phyloP scores from a whole-genome alignment of 2,113 vertebrate genomes.

The Grammomys dolichurus region DNA sequence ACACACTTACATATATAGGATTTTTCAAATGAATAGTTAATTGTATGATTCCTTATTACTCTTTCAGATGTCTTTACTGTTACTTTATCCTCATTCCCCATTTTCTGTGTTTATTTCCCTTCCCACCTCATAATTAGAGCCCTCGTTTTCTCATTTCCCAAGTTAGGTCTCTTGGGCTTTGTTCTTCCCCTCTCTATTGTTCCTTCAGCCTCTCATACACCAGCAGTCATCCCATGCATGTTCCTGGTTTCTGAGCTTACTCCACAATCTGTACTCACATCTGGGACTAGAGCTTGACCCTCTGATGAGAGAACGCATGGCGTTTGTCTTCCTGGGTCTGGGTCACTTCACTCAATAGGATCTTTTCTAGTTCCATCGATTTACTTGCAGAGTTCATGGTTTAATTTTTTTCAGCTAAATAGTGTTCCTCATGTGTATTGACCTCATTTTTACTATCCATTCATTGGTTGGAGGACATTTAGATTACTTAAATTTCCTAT shows the following conservation, averaged over 20 bases:
- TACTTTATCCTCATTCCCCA: no score
- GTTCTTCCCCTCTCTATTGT: not conserved
- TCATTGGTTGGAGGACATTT: not conserved
- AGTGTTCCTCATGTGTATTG: no score
- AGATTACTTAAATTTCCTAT: not conserved
- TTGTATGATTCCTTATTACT: not conserved
- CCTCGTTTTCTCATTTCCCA: not conserved
- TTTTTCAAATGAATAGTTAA: not conserved
- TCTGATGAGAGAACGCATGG: not conserved
- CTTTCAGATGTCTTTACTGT: not conserved
- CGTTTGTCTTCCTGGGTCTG: not conserved
- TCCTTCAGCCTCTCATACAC: rapidly evolving
- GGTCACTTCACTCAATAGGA: not conserved
- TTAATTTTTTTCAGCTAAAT: not conserved
- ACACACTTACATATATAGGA: not conserved
- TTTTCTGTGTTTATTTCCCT: not conserved
- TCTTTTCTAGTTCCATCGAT: not conserved
- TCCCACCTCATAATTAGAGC: no score
- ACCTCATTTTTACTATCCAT: not conserved
- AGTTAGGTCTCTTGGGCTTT: no score
- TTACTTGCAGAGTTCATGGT: not conserved
- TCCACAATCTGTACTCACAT: not conserved
- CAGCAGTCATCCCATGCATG: not conserved
- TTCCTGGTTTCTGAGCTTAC: not conserved
- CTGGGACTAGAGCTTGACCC: not conserved